Conservation (phyloP, 2,888 invertebrate genomes). For the Agriotes lineatus region DNA sequence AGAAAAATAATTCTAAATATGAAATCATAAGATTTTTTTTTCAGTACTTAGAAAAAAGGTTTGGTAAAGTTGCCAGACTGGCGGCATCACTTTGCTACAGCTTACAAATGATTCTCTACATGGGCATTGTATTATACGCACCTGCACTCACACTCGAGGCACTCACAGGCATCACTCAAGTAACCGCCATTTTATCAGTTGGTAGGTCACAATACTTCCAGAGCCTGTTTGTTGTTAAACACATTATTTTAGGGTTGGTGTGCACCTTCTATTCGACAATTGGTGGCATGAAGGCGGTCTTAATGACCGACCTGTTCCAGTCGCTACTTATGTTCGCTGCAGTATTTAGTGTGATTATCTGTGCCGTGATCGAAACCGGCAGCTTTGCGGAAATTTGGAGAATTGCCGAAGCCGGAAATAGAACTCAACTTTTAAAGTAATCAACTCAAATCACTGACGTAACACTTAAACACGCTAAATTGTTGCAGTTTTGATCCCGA, state of each 20-base stretch:
- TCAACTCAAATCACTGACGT: not conserved
- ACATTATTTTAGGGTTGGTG: conserved; percentile 73
- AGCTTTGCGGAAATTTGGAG: conserved; percentile 79
- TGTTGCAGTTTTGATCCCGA: conserved; percentile 78
- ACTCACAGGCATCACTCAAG: conserved; percentile 82
- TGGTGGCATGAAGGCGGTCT: conserved; percentile 92
- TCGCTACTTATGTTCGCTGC: conserved; percentile 88
- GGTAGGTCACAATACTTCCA: no score
- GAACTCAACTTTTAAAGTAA: conserved; percentile 80
- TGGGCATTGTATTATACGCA: conserved; percentile 93
- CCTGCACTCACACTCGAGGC: conserved; percentile 92
- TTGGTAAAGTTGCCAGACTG: conserved; percentile 81
- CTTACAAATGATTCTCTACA: conserved; percentile 90
- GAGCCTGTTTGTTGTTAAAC: no score
- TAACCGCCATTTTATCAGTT: conserved; percentile 79
- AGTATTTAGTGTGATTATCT: conserved; percentile 82
- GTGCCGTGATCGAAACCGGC: conserved; percentile 77
- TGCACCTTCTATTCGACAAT: conserved; percentile 90
- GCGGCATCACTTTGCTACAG: conserved; percentile 88
- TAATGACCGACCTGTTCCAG: conserved; percentile 89
- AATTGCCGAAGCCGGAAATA: conserved; percentile 76
- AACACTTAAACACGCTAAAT: conserved; percentile 26
- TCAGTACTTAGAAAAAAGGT: conserved; percentile 90
- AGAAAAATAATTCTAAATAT: no score
- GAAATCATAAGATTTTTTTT: conserved; percentile 35